A percentile compares a stretch with the other conserved stretches of the same genome.
phyloP scores from a whole-genome alignment of 2,113 vertebrate genomes.

The Phalacrocorax aristotelis region DNA sequence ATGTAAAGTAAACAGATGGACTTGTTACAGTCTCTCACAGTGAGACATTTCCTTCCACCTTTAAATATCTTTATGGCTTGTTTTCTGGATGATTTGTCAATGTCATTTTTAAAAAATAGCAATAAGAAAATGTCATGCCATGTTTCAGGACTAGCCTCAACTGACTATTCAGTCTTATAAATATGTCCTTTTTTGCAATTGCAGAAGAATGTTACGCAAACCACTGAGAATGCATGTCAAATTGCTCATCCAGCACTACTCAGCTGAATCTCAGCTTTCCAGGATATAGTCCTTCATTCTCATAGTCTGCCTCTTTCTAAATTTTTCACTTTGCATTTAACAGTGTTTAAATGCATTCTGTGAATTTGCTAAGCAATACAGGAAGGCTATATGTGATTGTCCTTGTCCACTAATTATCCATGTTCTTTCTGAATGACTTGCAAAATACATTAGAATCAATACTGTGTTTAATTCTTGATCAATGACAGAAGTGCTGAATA shows the following conservation, averaged over 20 bases:
- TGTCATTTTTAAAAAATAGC: background rate
- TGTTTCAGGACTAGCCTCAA: background rate
- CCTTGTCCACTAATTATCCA: background rate
- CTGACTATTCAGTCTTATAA: background rate
- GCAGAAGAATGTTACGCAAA: background rate
- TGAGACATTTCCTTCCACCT: background rate
- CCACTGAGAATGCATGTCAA: background rate
- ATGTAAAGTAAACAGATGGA: background rate
- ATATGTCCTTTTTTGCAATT: background rate
- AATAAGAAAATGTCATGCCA: background rate
- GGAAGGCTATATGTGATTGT: background rate
- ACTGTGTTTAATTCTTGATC: background rate
- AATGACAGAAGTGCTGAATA: background rate
- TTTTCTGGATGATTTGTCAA: background rate
- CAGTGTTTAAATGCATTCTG: background rate
- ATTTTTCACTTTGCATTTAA: background rate
- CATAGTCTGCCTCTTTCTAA: background rate
- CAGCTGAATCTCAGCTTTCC: background rate
- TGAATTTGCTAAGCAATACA: background rate
- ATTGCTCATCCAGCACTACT: background rate
- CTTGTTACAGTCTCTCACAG: background rate
- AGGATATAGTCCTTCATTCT: background rate
- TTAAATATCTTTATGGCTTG: background rate
- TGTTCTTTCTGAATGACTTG: background rate
- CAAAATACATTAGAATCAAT: background rate